These are phyloP conservation scores for Phaetusa simplex DNA, from an alignment of 2,113 vertebrate species.

Conservation along the genomic window DNA sequence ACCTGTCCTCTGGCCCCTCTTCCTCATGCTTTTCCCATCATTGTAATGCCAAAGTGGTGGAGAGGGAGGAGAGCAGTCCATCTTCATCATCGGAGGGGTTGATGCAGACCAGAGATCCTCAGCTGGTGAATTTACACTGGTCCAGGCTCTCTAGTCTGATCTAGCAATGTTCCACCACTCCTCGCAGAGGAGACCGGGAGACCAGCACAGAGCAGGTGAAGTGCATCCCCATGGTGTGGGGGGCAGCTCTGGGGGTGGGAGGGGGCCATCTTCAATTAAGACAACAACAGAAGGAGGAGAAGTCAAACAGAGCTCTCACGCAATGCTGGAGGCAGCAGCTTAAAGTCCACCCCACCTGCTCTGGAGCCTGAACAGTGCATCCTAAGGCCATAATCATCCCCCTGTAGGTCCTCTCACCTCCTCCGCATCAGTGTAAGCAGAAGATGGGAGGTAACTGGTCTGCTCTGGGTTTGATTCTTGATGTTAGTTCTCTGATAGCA, in stretches of 20 bases:
- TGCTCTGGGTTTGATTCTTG: background rate
- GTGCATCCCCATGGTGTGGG: rapidly evolving
- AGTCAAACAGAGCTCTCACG: background rate
- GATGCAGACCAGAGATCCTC: background rate
- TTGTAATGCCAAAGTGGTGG: background rate
- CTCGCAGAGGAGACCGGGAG: background rate
- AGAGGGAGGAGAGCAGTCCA: background rate
- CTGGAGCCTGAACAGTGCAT: background rate
- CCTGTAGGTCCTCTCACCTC: background rate
- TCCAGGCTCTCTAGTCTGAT: background rate
- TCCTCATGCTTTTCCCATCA: background rate
- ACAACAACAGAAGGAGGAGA: background rate
- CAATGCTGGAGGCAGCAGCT: background rate
- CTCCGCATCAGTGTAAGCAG: background rate
- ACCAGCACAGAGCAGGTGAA: background rate
- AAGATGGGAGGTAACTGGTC: background rate
- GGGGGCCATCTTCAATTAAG: background rate
- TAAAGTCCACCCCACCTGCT: background rate
- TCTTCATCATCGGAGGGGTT: background rate
- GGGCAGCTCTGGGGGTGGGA: background rate
- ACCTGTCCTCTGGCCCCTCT: background rate
- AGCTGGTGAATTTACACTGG: background rate
- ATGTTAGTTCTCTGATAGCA: background rate
- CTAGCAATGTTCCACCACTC: background rate
- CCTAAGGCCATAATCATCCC: background rate